Evolutionary conservation across 2,113 vertebrate species (phyloP).

Genomic region (Lophura nycthemera): DNA sequence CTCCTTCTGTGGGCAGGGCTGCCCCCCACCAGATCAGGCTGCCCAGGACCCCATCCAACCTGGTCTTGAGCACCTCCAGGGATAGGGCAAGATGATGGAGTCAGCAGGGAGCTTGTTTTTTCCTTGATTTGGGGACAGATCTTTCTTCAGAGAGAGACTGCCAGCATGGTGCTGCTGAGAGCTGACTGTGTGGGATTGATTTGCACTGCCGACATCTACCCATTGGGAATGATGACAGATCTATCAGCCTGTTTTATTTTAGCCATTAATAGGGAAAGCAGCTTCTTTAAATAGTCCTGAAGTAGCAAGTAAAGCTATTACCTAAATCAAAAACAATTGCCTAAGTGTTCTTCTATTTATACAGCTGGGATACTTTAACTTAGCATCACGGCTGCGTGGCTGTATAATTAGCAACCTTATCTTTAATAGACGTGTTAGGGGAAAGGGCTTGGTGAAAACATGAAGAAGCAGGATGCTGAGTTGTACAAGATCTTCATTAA

Average conservation of each 20-base stretch:
- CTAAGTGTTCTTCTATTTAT: conserved; percentile 37
- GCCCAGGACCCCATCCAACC: too few species aligned
- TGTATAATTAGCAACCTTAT: not conserved
- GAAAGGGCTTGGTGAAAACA: not conserved
- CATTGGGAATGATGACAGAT: not conserved
- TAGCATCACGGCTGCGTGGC: not conserved
- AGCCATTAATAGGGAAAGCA: not conserved
- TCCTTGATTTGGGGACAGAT: not conserved
- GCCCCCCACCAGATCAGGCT: too few species aligned
- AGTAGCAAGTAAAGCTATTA: conserved; percentile 50
- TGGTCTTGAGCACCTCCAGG: too few species aligned
- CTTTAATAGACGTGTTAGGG: not conserved
- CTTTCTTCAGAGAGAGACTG: not conserved
- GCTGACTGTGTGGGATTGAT: conserved; percentile 1
- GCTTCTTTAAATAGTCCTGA: conserved; percentile 35
- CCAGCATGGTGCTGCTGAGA: not conserved
- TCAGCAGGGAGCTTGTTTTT: not conserved
- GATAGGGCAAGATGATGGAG: not conserved
- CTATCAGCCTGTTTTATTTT: conserved; percentile 2
- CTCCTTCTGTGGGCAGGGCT: too few species aligned
- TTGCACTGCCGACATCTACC: not conserved
- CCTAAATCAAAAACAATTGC: conserved; percentile 44
- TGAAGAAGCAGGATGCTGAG: not conserved
- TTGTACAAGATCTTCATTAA: not conserved
- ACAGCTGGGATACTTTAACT: conserved; percentile 48